phyloP scores from a whole-genome alignment of 2,888 invertebrate genomes.

The Lasioglossum calceatum region DNA sequence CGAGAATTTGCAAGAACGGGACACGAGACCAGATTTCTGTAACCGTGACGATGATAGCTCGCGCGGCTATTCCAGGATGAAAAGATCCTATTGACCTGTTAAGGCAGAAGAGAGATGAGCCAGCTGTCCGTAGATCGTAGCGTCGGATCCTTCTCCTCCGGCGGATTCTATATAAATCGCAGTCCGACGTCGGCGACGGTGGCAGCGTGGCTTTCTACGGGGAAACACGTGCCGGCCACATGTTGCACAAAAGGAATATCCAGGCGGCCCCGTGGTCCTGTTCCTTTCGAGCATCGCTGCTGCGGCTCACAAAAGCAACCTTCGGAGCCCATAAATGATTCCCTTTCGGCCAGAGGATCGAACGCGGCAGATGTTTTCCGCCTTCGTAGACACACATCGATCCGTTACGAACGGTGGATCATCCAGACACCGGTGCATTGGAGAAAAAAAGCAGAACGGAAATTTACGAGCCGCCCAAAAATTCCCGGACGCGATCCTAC shows the following conservation, averaged over 20 bases:
- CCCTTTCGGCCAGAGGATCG: constrained; percentile 51
- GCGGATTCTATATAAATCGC: constrained; percentile 75
- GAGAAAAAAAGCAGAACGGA: constrained; percentile 13
- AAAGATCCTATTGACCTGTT: constrained; percentile 70
- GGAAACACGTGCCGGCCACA: constrained; percentile 84
- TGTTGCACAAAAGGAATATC: constrained; percentile 82
- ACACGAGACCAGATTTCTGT: not conserved
- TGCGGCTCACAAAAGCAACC: constrained; percentile 69
- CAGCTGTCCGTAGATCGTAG: constrained; percentile 72
- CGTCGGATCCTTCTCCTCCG: constrained; percentile 52
- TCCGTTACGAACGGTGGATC: constrained; percentile 41
- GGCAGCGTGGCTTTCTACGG: constrained; percentile 62
- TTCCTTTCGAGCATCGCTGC: constrained; percentile 72
- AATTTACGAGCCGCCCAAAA: constrained; percentile 10
- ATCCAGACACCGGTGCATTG: constrained; percentile 19
- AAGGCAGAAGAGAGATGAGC: constrained; percentile 50
- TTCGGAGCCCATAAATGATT: constrained; percentile 69
- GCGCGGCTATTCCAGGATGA: constrained; percentile 18
- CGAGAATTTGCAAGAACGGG: not conserved
- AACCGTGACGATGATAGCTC: constrained; percentile 9
- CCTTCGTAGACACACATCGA: constrained; percentile 58
- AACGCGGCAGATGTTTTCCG: constrained; percentile 75
- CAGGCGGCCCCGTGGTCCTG: constrained; percentile 55
- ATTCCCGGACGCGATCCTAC: not conserved
- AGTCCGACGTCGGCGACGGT: constrained; percentile 34